A percentile compares a stretch with the other conserved stretches of the same genome.
Conservation (phyloP, 2,113 vertebrate species). For the Alaudala cheleensis region DNA sequence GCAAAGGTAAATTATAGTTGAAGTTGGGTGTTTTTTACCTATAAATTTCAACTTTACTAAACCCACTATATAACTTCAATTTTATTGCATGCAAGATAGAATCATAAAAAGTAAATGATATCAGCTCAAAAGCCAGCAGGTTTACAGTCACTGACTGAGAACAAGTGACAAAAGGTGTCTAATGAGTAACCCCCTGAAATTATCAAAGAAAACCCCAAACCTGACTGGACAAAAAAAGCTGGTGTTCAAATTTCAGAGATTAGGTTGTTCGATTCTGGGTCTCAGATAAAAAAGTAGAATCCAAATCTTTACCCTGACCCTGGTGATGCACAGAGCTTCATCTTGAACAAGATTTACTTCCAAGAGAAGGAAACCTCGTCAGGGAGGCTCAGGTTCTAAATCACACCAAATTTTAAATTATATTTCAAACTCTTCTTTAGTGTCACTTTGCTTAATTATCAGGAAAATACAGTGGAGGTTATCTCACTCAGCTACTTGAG, state of each 20-base stretch:
- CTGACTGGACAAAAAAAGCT: not conserved
- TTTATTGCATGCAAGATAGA: not conserved
- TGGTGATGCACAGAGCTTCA: not conserved
- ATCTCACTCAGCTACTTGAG: not conserved
- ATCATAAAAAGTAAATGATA: not conserved
- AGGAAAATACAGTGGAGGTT: not conserved
- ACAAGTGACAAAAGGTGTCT: not conserved
- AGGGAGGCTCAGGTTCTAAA: not conserved
- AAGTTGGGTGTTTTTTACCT: fast-evolving
- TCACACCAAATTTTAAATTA: not conserved
- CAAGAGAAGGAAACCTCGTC: not conserved
- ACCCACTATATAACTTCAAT: not conserved
- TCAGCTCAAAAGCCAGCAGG: not conserved
- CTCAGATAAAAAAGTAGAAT: not conserved
- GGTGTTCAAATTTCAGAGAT: not conserved
- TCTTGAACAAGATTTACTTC: not conserved
- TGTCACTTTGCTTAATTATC: not conserved
- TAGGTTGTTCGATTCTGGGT: not conserved
- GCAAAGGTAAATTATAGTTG: not conserved
- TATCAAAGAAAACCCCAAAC: not conserved
- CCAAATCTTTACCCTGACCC: not conserved
- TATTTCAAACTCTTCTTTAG: not conserved
- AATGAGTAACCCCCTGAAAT: not conserved
- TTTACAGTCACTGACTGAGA: not conserved
- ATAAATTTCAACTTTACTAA: not conserved